phyloP scores from a whole-genome alignment of 2,797 vertebrate species.

The Xerus rutilus region DNA sequence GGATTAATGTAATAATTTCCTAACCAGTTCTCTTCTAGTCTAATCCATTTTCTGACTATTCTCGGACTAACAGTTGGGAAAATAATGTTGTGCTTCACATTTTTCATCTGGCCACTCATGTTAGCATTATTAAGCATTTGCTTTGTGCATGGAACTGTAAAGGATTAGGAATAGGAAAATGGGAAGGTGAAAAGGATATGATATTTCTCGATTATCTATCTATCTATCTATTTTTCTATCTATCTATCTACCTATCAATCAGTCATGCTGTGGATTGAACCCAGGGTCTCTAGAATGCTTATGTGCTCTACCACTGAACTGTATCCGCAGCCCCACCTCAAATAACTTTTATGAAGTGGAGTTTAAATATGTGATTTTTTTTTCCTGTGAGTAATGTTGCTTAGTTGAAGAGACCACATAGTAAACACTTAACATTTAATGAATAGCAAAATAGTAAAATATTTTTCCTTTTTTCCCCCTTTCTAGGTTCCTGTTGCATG shows the following conservation, averaged over 20 bases:
- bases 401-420: not conserved
- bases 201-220: not conserved
- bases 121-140: not conserved
- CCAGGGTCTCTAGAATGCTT: too few species aligned
- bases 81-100: not conserved
- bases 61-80: not conserved
- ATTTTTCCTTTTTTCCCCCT: constrained; percentile 54
- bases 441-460: constrained; percentile 40
- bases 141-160: not conserved
- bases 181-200: not conserved
- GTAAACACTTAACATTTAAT: constrained; percentile 19
- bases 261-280: too few species aligned
- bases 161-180: not conserved
- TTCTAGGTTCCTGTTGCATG: constrained; percentile 95
- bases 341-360: not conserved
- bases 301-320: not conserved
- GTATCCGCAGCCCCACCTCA: not conserved
- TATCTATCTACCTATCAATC: too few species aligned
- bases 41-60: not conserved
- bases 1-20: not conserved
- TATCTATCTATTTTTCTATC: too few species aligned
- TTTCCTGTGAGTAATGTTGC: not conserved
- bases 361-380: constrained; percentile 27
- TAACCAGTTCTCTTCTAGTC: not conserved
- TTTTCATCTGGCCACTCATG: too few species aligned